Percentiles rank a stretch among this genome's conserved stretches.
Evolutionary conservation across 2,888 invertebrate genomes (phyloP).

Genomic region (Chaitophorus viminalis): DNA sequence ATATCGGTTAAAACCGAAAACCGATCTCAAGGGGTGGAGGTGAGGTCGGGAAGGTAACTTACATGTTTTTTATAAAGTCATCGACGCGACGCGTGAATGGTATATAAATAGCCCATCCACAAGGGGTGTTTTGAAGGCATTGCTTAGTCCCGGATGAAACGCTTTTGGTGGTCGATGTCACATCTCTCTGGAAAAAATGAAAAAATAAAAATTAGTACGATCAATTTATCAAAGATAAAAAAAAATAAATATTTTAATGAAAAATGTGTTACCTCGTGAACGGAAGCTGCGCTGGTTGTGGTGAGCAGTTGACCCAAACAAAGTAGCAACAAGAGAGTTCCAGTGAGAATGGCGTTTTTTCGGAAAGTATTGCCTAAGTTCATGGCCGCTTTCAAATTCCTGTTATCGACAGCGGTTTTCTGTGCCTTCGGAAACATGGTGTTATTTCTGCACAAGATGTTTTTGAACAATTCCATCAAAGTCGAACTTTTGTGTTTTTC

Average conservation of each 20-base stretch:
- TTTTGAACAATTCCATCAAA: slow-evolving; percentile 25
- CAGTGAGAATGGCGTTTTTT: neutral
- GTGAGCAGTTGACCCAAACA: slow-evolving; percentile 24
- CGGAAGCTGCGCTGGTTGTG: slow-evolving; percentile 10
- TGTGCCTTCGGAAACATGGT: neutral
- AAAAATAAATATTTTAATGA: neutral
- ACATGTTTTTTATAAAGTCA: slow-evolving; percentile 73
- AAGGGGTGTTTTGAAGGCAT: slow-evolving; percentile 69
- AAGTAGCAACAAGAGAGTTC: neutral
- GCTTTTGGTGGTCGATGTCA: neutral
- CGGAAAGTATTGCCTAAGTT: too few species aligned
- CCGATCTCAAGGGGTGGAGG: too few species aligned
- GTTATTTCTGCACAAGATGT: neutral
- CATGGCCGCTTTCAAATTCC: neutral
- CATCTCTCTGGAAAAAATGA: slow-evolving; percentile 24
- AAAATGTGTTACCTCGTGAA: slow-evolving; percentile 6
- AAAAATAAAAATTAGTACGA: neutral
- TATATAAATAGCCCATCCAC: slow-evolving; percentile 74
- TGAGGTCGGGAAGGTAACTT: slow-evolving; percentile 67
- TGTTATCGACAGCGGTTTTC: neutral
- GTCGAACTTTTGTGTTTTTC: too few species aligned
- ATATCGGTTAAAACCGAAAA: neutral
- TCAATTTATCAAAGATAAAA: too few species aligned
- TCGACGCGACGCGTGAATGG: slow-evolving; percentile 69
- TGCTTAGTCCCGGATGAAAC: slow-evolving; percentile 62